Percentiles rank a stretch among this genome's conserved stretches.
Conservation (phyloP, 2,113 vertebrate species). For the Sander vitreus region DNA sequence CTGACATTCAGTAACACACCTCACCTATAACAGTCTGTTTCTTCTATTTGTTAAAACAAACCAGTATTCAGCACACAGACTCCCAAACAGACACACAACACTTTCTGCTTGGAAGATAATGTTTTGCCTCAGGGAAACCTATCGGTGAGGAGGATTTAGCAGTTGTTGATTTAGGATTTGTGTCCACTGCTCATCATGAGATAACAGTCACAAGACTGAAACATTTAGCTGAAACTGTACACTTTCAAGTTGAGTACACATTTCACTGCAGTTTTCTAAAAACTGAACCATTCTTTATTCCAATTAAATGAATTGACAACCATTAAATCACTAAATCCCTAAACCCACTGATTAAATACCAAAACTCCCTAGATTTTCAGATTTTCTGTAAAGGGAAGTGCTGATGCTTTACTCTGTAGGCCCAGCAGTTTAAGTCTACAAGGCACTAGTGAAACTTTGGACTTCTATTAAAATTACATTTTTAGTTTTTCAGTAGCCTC, state of each 20-base stretch:
- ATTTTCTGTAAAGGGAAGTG: neutral
- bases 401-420: neutral
- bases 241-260: neutral
- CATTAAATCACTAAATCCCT: neutral
- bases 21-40: neutral
- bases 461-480: neutral
- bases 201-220: slow-evolving; percentile 2
- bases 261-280: neutral
- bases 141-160: slow-evolving; percentile 3
- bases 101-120: slow-evolving; percentile 13
- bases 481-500: neutral
- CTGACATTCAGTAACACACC: neutral
- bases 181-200: slow-evolving; percentile 9
- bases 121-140: slow-evolving; percentile 30
- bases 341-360: neutral
- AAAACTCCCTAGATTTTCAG: neutral
- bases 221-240: neutral
- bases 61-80: neutral
- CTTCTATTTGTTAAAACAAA: neutral
- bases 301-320: neutral
- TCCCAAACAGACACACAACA: neutral
- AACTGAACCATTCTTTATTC: neutral
- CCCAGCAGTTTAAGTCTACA: neutral
- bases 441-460: neutral
- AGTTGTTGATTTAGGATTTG: slow-evolving; percentile 19